Conservation (phyloP, 2,888 invertebrate species). For the Parnassius mnemosyne region DNA sequence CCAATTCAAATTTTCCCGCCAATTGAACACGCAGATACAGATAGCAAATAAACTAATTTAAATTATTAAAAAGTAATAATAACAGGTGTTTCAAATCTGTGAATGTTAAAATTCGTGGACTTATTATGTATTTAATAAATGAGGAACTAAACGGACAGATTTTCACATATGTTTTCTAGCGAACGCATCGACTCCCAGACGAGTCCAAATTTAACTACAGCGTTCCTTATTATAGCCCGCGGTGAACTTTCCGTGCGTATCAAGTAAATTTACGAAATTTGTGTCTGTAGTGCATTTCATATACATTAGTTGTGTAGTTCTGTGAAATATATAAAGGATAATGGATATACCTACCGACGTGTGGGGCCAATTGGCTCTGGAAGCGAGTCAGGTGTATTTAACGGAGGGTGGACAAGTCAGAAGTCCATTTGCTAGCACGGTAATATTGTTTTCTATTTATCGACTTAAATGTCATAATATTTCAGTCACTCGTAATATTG, state of each 20-base stretch:
- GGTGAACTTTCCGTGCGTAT: conserved; percentile 56
- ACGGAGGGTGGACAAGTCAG: conserved; percentile 87
- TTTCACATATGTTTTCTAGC: conserved; percentile 2
- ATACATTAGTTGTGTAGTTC: conserved; percentile 44
- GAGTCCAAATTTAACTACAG: conserved; percentile 76
- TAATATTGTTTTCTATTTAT: conserved; percentile 61
- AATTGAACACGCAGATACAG: conserved; percentile 1
- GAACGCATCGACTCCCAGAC: conserved; percentile 55
- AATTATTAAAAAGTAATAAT: conserved; percentile 9
- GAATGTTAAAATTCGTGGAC: not conserved
- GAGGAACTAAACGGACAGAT: not conserved
- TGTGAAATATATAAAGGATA: conserved; percentile 35
- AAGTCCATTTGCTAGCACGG: conserved; percentile 92
- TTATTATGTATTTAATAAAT: not conserved
- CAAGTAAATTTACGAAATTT: conserved; percentile 52
- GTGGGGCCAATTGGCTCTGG: conserved; percentile 93
- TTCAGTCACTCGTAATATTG: not conserved
- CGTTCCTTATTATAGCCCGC: conserved; percentile 60
- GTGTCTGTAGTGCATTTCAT: conserved; percentile 35
- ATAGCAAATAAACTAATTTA: not conserved
- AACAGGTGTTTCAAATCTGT: not conserved
- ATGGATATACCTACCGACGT: conserved; percentile 89
- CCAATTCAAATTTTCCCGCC: conserved; percentile 12
- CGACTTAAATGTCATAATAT: not conserved
- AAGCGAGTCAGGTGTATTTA: conserved; percentile 92